A percentile compares a stretch with the other conserved stretches of the same genome.
phyloP scores from a whole-genome alignment of 2,113 vertebrate genomes.

The Anseranas semipalmata region DNA sequence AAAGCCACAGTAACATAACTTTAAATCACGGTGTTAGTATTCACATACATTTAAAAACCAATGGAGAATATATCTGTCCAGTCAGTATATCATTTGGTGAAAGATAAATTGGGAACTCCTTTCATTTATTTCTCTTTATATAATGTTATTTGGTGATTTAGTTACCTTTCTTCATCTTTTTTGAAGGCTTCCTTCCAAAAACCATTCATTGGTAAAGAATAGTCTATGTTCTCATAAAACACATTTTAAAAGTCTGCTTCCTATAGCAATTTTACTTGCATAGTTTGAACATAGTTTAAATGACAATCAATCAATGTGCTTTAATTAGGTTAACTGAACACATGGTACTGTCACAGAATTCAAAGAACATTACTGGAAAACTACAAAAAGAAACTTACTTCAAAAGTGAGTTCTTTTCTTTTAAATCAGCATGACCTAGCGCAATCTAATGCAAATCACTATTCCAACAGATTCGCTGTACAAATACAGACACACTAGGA shows the following conservation, averaged over 20 bases:
- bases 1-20: neutral
- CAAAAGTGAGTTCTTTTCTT: neutral
- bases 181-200: neutral
- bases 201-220: neutral
- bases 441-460: neutral
- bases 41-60: neutral
- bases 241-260: neutral
- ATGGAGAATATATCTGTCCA: neutral
- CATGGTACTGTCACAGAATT: neutral
- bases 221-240: neutral
- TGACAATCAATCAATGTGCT: neutral
- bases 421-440: neutral
- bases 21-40: neutral
- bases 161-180: neutral
- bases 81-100: no score
- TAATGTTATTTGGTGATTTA: neutral
- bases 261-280: neutral
- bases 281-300: neutral
- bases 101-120: neutral
- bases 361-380: neutral
- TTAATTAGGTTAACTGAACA: neutral
- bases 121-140: neutral
- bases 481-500: neutral
- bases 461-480: neutral
- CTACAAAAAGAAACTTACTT: neutral